These are phyloP conservation scores for Ellobius talpinus DNA, from an alignment of 2,113 vertebrate genomes.

Conservation along the genomic window DNA sequence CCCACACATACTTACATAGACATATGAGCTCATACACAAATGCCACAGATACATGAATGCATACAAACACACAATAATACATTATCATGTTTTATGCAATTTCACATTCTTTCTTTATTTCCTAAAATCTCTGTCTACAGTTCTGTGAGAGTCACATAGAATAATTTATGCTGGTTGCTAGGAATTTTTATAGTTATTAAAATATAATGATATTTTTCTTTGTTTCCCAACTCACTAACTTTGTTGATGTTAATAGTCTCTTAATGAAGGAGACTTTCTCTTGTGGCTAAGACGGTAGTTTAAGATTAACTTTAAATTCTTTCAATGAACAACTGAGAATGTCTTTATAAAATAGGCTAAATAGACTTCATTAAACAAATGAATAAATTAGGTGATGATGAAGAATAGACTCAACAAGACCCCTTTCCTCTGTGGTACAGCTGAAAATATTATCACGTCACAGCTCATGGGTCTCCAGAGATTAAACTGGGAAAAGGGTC, in stretches of 20 bases:
- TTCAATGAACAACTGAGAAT: slow-evolving; percentile 25
- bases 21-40: neutral
- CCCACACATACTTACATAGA: neutral
- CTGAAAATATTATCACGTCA: slow-evolving; percentile 1
- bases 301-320: slow-evolving; percentile 55
- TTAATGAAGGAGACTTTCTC: slow-evolving; percentile 48
- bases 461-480: neutral
- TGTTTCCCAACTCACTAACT: slow-evolving; percentile 2
- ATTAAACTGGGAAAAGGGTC: slow-evolving; percentile 27
- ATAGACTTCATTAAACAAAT: slow-evolving; percentile 58
- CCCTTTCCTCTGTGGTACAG: slow-evolving; percentile 23
- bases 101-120: neutral
- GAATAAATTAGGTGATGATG: slow-evolving; percentile 38
- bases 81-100: neutral
- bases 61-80: neutral
- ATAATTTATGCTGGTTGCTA: neutral
- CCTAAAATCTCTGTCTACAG: neutral
- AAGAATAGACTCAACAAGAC: slow-evolving; percentile 46
- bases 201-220: neutral
- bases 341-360: slow-evolving; percentile 60
- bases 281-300: neutral
- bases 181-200: neutral
- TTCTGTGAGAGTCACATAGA: neutral
- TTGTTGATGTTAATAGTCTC: slow-evolving; percentile 38
- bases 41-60: neutral